Evolutionary conservation across 2,797 vertebrate genomes (phyloP).

Genomic region (Microchirus variegatus): DNA sequence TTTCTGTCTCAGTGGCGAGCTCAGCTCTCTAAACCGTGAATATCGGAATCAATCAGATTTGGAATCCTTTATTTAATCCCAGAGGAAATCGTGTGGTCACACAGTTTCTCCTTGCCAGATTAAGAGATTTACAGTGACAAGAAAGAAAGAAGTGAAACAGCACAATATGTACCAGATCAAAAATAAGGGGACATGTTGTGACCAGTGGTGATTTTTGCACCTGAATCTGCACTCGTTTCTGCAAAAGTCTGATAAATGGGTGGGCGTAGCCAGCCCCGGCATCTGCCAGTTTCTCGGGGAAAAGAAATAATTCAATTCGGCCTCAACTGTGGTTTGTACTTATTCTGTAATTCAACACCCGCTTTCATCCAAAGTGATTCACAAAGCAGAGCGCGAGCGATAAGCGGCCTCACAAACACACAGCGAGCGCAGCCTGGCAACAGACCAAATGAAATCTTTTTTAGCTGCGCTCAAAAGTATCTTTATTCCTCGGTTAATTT

Average conservation of each 20-base stretch:
- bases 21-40: no score
- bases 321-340: slow-evolving; percentile 47
- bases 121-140: no score
- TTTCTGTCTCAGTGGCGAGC: no score
- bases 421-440: slow-evolving; percentile 38
- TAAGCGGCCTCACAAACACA: slow-evolving; percentile 38
- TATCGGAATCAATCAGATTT: no score
- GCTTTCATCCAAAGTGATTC: slow-evolving; percentile 62
- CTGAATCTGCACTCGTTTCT: no score
- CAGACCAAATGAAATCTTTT: slow-evolving; percentile 22
- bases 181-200: background rate
- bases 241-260: background rate
- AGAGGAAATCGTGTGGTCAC: no score
- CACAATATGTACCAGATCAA: slow-evolving; percentile 48
- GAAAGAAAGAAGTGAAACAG: slow-evolving; percentile 15
- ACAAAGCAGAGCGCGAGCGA: slow-evolving; percentile 50
- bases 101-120: no score
- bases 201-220: no score
- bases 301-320: slow-evolving; percentile 63
- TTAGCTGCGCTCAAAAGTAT: slow-evolving; percentile 16
- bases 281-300: slow-evolving; percentile 51
- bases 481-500: slow-evolving; percentile 36
- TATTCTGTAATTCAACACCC: slow-evolving; percentile 63
- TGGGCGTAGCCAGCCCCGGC: slow-evolving; percentile 42
- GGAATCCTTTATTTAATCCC: no score